These are phyloP conservation scores for Vanacampus margaritifer DNA, from an alignment of 2,113 vertebrate genomes.

Conservation along the genomic window DNA sequence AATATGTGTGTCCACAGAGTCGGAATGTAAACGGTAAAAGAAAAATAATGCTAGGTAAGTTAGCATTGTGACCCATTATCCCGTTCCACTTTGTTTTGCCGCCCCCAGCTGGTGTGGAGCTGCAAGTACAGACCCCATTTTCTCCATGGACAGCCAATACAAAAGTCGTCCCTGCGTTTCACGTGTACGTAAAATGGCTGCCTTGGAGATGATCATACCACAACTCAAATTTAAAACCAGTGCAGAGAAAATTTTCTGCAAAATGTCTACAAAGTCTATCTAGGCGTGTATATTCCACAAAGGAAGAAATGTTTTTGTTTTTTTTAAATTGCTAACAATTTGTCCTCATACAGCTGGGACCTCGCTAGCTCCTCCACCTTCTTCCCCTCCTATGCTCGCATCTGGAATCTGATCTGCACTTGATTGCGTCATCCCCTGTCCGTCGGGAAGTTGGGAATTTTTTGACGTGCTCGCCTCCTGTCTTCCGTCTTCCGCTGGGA, in stretches of 20 bases:
- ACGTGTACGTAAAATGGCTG: constrained; percentile 54
- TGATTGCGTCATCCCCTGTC: constrained; percentile 84
- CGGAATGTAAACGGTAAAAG: neutral
- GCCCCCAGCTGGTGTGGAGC: neutral
- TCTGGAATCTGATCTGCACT: constrained; percentile 84
- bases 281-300: constrained; percentile 17
- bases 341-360: constrained; percentile 3
- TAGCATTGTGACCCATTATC: neutral
- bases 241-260: constrained; percentile 45
- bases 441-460: constrained; percentile 69
- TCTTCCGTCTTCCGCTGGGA: constrained; percentile 41
- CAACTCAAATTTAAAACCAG: constrained; percentile 28
- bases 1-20: neutral
- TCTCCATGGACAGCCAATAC: constrained; percentile 13
- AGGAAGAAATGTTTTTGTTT: neutral
- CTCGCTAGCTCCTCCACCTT: neutral
- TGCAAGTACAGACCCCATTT: constrained; percentile 3
- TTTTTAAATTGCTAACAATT: neutral
- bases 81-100: neutral
- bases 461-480: constrained; percentile 54
- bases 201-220: constrained; percentile 44
- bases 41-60: neutral
- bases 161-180: constrained; percentile 69
- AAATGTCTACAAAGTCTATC: constrained; percentile 45
- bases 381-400: constrained; percentile 43